Conservation (phyloP, 2,797 vertebrate genomes). For the Schizopygopsis pylzovi region DNA sequence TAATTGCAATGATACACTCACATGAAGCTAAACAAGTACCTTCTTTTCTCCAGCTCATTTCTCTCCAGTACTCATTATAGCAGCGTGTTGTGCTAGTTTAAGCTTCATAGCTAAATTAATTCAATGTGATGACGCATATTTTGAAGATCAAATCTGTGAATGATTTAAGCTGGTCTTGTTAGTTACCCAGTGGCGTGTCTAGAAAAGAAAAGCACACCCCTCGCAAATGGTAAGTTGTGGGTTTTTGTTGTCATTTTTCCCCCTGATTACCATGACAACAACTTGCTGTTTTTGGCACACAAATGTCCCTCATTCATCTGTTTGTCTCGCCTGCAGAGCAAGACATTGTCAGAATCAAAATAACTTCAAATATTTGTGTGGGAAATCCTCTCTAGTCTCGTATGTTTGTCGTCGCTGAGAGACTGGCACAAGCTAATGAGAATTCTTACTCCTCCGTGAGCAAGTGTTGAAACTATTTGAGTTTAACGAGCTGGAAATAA, state of each 20-base stretch:
- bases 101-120: not conserved
- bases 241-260: not conserved
- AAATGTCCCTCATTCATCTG: conserved; percentile 36
- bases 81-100: not conserved
- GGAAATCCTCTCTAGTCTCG: conserved; percentile 26
- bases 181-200: conserved; percentile 5
- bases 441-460: conserved; percentile 32
- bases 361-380: conserved; percentile 39
- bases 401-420: conserved; percentile 43
- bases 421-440: conserved; percentile 50
- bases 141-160: conserved; percentile 8
- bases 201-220: not conserved
- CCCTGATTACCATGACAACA: conserved; percentile 36
- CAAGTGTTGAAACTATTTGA: conserved; percentile 30
- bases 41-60: not conserved
- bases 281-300: conserved; percentile 30
- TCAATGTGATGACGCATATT: not conserved
- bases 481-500: conserved; percentile 49
- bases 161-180: conserved; percentile 20
- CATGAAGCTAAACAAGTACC: not conserved
- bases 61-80: not conserved
- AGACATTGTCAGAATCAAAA: conserved; percentile 37
- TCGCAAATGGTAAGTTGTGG: conserved; percentile 24
- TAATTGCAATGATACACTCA: not conserved
- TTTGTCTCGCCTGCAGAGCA: conserved; percentile 38